Base-by-base conservation (phyloP, 1,140 invertebrate genomes). In the Zelostemma sp. region DNA sequence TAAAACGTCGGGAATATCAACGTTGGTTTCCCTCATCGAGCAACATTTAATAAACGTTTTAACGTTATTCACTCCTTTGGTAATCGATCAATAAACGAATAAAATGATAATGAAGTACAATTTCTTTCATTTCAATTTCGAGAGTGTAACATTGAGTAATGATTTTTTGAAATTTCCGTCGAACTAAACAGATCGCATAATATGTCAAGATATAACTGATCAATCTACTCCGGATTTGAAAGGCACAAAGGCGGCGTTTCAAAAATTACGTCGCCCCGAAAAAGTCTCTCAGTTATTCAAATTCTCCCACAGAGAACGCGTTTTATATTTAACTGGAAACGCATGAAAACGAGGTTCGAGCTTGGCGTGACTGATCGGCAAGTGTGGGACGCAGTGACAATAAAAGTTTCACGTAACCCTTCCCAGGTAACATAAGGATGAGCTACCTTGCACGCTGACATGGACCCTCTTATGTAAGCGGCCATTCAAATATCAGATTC, bases 401-500 rank as follows among this genome's bases (percentile, higher is more conserved):
- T 47, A 25, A 65, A 65, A 25, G 58, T 6, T 51, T 54, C 51
- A 55, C 46, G 68, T 63, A 71, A 71, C 68, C 68, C 68, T 65
- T 71, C 19, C 58, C 68, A 71, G 62, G 57, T n/a, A n/a, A n/a
- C n/a, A n/a, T 62, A 65, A 43, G 31, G 49, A 62, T 47, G 21
- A 25, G 60, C 56, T 53, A 61, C 46, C 53, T 25, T 25, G 21
- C n/a, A n/a, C n/a, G n/a, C n/a, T n/a, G n/a, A n/a, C n/a, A n/a
- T n/a, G n/a, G n/a, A n/a, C 21, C 50, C 50, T 64, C 60, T 70
- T 61, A 70, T 70, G 67, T 69, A 69, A 69, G 62, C 67, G 33
- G 46, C 56, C 45, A 68, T 68, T 68, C 66, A 63, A 68, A 68
- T 68, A 38, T 54, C 18, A n/a, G n/a, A n/a, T n/a, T n/a, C 33